phyloP scores from a whole-genome alignment of 2,113 vertebrate species.

The Phrynosoma platyrhinos region DNA sequence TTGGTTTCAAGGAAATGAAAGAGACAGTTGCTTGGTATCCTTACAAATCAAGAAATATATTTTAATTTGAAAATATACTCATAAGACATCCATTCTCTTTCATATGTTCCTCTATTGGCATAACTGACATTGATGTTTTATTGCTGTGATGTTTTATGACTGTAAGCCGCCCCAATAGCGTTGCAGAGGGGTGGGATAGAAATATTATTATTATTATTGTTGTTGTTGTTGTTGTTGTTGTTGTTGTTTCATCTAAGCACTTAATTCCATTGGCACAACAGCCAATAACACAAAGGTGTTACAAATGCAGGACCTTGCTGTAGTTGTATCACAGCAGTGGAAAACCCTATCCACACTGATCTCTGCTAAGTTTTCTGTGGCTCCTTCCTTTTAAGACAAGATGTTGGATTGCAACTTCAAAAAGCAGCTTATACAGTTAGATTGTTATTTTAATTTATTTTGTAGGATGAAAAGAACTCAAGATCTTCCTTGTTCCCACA shows the following conservation, averaged over 20 bases:
- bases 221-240: no score
- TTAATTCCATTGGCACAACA: background rate
- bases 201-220: no score
- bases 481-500: background rate
- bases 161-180: no score
- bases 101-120: background rate
- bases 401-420: background rate
- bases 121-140: background rate
- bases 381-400: background rate
- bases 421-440: background rate
- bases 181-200: no score
- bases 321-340: background rate
- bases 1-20: conserved; percentile 62
- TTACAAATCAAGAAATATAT: background rate
- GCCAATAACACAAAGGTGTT: no score
- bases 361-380: background rate
- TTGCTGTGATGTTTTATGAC: no score
- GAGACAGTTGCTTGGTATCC: conserved; percentile 35
- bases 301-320: background rate
- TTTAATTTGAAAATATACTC: conserved; percentile 50
- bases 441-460: background rate
- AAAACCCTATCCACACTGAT: no score
- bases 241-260: background rate
- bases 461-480: background rate
- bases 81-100: background rate